phyloP scores from a whole-genome alignment of 2,113 vertebrate species.

The Platanista minor region DNA sequence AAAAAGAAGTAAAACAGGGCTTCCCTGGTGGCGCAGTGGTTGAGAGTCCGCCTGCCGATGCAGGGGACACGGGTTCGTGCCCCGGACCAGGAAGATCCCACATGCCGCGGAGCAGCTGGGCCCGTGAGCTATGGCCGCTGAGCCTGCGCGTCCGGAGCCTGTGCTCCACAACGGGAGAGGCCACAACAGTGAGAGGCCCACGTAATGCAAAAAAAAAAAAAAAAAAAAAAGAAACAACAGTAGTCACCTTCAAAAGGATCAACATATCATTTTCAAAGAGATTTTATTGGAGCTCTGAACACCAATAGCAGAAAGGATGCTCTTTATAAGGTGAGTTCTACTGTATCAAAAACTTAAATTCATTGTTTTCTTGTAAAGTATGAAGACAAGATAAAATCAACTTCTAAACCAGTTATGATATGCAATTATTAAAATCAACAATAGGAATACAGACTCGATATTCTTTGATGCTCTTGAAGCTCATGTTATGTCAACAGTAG shows the following conservation, averaged over 20 bases:
- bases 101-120: too few species aligned
- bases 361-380: background rate
- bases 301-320: background rate
- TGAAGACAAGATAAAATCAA: background rate
- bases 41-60: too few species aligned
- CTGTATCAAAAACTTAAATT: background rate
- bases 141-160: too few species aligned
- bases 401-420: background rate
- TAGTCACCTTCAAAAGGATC: slow-evolving; percentile 4
- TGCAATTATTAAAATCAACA: background rate
- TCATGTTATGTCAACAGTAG: background rate
- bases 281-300: background rate
- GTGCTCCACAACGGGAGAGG: too few species aligned
- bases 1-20: background rate
- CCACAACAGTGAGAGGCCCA: too few species aligned
- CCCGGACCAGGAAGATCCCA: too few species aligned
- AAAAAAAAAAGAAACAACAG: background rate
- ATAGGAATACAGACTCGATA: background rate
- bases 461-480: background rate
- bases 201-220: too few species aligned
- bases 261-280: background rate
- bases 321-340: background rate
- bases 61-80: too few species aligned
- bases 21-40: too few species aligned
- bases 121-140: too few species aligned